Base-by-base conservation (phyloP, 1,140 invertebrate genomes). In the Leptinotarsa lineolata region DNA sequence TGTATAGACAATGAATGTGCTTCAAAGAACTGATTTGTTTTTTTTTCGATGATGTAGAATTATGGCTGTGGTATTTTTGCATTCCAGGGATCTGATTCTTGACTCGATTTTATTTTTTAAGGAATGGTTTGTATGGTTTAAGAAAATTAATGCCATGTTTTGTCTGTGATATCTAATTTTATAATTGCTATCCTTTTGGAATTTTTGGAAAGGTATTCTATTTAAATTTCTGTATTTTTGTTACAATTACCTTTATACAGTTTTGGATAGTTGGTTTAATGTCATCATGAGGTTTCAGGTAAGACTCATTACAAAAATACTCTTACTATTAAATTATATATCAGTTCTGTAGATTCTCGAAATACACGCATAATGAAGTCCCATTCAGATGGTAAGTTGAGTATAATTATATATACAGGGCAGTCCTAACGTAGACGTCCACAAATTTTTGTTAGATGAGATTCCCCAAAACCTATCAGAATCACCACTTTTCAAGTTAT, bases 101-200 rank as follows among this genome's bases (percentile, higher is more conserved):
- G n/a, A 54, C 1, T 54, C 48, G n/a, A 18, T 54, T 15, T 54
- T 8, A 54, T 54, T 54, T 54, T 54, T 54, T 54, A 54, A 16
- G 13, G 48, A 15, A 54, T n/a, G 48, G 48, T 54, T 54, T 54
- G 48, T 54, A 54, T n/a, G 48, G 48, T 54, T 54, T 54, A 13
- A 54, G 15, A 18, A 54, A 54, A 54, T 54, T 18, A 18, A 54
- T 18, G 61, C 61, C 61, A 63, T 63, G 61, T 20, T 63, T 63
- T 22, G 21, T 63, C 61, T 63, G 61, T 63, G 61, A 63, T 63
- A 63, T n/a, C 21, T 63, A 63, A 63, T 63, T 63, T 63, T 21
- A 63, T 21, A 59, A 20, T 59, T 59, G 16, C 20, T n/a, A n/a
- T 59, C 58, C 58, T 18, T 59, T 59, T 18, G 20, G 16, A 59